A percentile compares a stretch with the other conserved stretches of the same genome.
These are phyloP conservation scores for Naja naja DNA, from an alignment of 2,113 vertebrate species.

Conservation along the genomic window DNA sequence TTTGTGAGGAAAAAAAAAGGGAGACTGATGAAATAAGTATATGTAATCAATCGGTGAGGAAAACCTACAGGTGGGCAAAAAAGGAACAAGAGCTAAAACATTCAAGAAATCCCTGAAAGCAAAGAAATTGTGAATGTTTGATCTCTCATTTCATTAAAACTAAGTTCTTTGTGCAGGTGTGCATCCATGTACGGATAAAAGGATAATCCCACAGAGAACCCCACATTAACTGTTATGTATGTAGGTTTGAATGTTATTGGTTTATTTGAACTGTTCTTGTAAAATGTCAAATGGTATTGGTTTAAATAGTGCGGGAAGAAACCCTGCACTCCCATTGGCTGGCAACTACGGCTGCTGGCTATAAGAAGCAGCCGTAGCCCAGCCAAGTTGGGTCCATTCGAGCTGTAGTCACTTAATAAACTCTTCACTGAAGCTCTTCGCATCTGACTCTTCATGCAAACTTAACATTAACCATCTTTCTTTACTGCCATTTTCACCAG, in stretches of 20 bases:
- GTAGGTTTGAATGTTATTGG: no score
- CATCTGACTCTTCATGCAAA: no score
- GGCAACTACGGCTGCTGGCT: no score
- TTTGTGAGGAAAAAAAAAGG: not conserved
- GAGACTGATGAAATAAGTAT: not conserved
- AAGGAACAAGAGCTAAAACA: not conserved
- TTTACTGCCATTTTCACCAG: not conserved
- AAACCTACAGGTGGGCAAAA: not conserved
- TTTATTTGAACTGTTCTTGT: no score
- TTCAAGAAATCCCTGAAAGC: not conserved
- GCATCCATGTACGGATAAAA: not conserved
- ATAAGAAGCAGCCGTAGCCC: no score
- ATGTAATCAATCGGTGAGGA: not conserved
- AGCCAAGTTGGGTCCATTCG: no score
- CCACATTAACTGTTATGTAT: not conserved
- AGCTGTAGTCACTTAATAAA: no score
- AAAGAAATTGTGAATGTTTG: not conserved
- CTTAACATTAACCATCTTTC: not conserved
- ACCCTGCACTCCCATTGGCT: no score
- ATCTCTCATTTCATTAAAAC: not conserved
- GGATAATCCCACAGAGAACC: not conserved
- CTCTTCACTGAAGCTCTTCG: no score
- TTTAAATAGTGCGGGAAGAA: no score
- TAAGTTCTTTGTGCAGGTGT: not conserved
- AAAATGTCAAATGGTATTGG: no score